These are phyloP conservation scores for Tylochromis polylepis DNA, from an alignment of 2,113 vertebrate species.

Conservation along the genomic window DNA sequence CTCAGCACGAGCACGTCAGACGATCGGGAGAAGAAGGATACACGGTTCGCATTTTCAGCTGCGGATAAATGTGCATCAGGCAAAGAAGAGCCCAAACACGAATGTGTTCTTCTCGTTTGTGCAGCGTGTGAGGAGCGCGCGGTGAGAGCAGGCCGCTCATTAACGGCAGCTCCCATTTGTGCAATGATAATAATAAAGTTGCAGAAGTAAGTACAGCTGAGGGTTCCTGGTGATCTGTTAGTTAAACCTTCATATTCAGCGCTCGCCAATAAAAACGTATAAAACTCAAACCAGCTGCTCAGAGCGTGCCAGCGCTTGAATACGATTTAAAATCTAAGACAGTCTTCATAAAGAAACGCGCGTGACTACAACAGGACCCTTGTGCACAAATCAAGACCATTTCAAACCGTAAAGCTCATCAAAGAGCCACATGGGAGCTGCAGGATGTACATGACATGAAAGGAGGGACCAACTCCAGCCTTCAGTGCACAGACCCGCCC, in stretches of 20 bases:
- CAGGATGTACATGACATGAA: too few relatives aligned
- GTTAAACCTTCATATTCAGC: not conserved
- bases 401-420: not conserved
- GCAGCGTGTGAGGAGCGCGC: not conserved
- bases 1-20: not conserved
- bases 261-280: rapidly evolving
- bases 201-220: not conserved
- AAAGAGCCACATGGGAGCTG: too few relatives aligned
- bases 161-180: not conserved
- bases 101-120: not conserved
- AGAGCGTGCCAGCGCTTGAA: not conserved
- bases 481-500: not conserved
- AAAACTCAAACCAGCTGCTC: rapidly evolving
- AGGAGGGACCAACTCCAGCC: not conserved
- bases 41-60: not conserved
- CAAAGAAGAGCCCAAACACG: not conserved
- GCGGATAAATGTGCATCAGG: not conserved
- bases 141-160: not conserved
- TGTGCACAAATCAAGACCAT: not conserved
- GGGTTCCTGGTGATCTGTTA: rapidly evolving
- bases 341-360: not conserved
- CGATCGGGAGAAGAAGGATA: not conserved
- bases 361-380: not conserved
- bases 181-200: not conserved
- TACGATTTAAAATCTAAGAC: not conserved